A percentile compares a stretch with the other conserved stretches of the same genome.
Conservation (phyloP, 2,113 vertebrate species). For the Equus przewalskii region DNA sequence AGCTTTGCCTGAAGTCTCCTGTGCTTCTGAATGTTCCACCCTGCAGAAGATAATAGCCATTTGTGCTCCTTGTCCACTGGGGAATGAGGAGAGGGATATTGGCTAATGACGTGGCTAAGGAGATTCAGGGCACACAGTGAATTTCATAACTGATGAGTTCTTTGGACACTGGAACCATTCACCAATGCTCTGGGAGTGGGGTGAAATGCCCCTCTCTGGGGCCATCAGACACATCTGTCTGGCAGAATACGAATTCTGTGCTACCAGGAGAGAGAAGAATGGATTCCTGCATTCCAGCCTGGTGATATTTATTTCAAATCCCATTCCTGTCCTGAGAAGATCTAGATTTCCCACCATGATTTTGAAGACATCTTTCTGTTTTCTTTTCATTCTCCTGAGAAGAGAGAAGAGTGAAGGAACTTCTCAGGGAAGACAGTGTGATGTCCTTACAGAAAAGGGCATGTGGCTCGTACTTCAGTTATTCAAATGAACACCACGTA, state of each 20-base stretch:
- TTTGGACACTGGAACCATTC: conserved; percentile 70
- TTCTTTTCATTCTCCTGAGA: background rate
- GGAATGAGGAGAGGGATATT: background rate
- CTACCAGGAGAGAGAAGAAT: conserved; percentile 29
- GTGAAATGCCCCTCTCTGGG: conserved; percentile 69
- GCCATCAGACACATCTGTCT: conserved; percentile 66
- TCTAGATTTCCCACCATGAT: conserved; percentile 27
- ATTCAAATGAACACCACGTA: background rate
- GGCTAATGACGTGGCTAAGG: conserved; percentile 56
- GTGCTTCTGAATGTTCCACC: background rate
- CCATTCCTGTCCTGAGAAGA: background rate
- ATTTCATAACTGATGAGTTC: conserved; percentile 69
- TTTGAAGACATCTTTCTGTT: conserved; percentile 27
- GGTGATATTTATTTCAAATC: conserved; percentile 54
- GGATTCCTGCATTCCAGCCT: conserved; percentile 35
- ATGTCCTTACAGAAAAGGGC: background rate
- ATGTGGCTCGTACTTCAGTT: background rate
- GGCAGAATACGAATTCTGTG: conserved; percentile 62
- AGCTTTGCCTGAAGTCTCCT: conserved; percentile 24
- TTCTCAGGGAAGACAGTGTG: background rate
- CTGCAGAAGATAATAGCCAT: conserved; percentile 59
- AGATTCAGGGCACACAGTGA: conserved; percentile 66
- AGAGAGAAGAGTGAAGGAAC: background rate
- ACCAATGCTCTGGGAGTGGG: conserved; percentile 60
- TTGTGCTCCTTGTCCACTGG: conserved; percentile 63